A percentile compares a stretch with the other conserved stretches of the same genome.
Conservation (phyloP, 53 echinoderm and acorn worm genomes). For the Pentamera pediparva region DNA sequence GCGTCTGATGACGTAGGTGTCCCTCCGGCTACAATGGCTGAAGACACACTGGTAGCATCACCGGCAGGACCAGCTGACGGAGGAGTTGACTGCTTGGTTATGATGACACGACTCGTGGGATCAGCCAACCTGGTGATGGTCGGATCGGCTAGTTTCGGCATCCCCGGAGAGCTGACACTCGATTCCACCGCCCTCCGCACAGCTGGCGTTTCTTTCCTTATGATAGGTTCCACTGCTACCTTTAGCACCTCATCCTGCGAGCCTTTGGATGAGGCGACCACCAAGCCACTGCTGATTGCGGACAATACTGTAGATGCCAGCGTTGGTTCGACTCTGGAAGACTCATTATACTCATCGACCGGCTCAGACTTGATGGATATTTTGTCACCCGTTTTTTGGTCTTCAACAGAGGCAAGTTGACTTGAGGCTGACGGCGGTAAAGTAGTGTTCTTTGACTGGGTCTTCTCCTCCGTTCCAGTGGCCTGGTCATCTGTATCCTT, state of each 20-base stretch:
- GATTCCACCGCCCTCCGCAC: background rate
- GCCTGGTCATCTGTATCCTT: no score
- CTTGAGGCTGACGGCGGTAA: no score
- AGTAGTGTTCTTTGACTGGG: no score
- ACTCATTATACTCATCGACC: slow-evolving; percentile 8
- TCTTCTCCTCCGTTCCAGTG: no score
- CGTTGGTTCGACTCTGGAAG: background rate
- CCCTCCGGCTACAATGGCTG: background rate
- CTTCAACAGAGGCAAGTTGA: no score
- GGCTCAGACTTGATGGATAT: slow-evolving; percentile 17
- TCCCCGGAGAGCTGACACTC: background rate
- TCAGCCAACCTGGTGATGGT: slow-evolving; percentile 13
- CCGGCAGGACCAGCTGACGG: background rate
- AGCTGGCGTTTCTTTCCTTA: background rate
- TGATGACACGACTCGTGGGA: slow-evolving; percentile 17
- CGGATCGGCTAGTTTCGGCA: background rate
- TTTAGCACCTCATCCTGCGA: background rate
- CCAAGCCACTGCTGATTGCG: background rate
- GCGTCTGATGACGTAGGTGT: background rate
- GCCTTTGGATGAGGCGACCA: background rate
- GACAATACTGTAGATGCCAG: background rate
- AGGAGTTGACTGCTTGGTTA: slow-evolving; percentile 5
- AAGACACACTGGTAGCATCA: no score
- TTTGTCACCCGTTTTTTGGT: background rate
- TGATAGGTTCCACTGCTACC: background rate